Base-by-base conservation (phyloP, 2,888 invertebrate genomes). In the Tholera decimalis region DNA sequence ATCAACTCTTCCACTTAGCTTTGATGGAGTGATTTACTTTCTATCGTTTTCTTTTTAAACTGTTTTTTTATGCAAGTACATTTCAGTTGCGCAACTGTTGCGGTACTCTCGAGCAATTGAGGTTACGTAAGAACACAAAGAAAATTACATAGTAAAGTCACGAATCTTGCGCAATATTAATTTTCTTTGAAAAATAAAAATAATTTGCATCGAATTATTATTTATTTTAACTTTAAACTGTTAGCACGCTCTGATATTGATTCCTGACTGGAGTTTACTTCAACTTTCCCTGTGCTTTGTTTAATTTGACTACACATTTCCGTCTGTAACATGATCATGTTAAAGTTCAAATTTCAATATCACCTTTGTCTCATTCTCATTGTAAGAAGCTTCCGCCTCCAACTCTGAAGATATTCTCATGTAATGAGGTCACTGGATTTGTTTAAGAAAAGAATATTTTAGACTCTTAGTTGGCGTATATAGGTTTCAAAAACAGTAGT, bases 351-450 rank as follows among this genome's bases (percentile, higher is more conserved):
- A 68, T 58, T 82, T 26, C 30, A 33, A 1, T 50, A 41, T 18
- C 28, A 1, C 0, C 22, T 47, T 35, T 47, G 47, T 57, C 20
- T 65, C 47, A 44, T 79, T 57, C 20, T 65, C 47, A 44, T 79
- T 77, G 66, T 73, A 54, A 28, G 44, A 55, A 65, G 75, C 77
- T 82, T 84, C 83, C 83, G 83, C 76, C 56, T 47, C 60, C 76
- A 77, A 70, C 73, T 54, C 72, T 63, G 71, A 70, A 80, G 67
- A 80, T 68, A 63, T 63, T 81, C 81, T 67, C 63, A 71, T 64
- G 71, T 63, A 83, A 79, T 78, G 77, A 79, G 83, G 80, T 74
- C 77, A 79, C 67, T 73, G 78, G 74, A 75, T 72, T 59, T 57
- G 51, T 70, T 72, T 41, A 75, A 56, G 30, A 65, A 70, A 72